These are phyloP conservation scores for Glareola pratincola DNA, from an alignment of 2,113 vertebrate genomes.

Conservation along the genomic window DNA sequence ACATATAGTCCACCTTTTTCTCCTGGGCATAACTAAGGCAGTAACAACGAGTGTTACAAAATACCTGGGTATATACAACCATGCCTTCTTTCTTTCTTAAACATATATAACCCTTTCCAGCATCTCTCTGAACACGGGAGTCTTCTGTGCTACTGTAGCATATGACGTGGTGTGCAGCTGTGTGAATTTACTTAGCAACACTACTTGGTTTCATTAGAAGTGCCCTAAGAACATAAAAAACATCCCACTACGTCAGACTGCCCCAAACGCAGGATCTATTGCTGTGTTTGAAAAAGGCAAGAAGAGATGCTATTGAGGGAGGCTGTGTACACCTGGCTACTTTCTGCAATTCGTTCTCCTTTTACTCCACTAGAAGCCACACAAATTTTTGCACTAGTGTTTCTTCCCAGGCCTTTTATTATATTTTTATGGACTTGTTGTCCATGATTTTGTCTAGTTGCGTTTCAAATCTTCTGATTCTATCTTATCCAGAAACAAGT, in stretches of 20 bases:
- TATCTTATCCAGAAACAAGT: neutral
- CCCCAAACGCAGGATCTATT: neutral
- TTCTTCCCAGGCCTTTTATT: neutral
- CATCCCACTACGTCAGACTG: neutral
- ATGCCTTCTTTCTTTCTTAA: neutral
- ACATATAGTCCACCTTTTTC: neutral
- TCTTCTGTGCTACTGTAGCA: neutral
- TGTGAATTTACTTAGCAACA: neutral
- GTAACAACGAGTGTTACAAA: neutral
- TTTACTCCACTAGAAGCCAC: neutral
- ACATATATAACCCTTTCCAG: neutral
- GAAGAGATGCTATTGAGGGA: neutral
- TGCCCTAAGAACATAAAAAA: neutral
- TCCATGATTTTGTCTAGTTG: neutral
- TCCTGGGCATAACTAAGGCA: neutral
- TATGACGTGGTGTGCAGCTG: accelerated
- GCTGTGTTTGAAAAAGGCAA: neutral
- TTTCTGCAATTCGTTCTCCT: neutral
- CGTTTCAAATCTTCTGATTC: neutral
- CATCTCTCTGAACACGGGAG: neutral
- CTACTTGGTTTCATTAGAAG: neutral
- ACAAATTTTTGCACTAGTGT: neutral
- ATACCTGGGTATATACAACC: neutral
- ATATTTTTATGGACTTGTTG: neutral
- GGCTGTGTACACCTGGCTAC: neutral